These are phyloP conservation scores for Heliconius hermathena DNA, from an alignment of 1,140 invertebrate genomes.

Conservation along the genomic window DNA sequence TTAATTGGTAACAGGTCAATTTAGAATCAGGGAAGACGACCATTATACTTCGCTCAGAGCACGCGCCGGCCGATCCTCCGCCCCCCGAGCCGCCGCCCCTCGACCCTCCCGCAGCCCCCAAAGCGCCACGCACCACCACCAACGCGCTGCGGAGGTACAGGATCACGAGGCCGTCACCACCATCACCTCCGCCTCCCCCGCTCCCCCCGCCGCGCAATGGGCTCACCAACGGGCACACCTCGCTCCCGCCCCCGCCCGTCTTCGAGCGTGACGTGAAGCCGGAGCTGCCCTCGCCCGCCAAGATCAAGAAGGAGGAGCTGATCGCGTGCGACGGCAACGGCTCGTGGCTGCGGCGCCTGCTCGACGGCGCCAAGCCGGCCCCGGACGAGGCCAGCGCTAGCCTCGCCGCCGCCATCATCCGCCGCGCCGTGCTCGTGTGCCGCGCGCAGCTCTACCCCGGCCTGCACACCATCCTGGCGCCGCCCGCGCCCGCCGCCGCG, in stretches of 20 bases:
- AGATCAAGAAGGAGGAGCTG: constrained; percentile 39
- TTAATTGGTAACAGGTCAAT: constrained; percentile 49
- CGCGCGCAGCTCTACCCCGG: constrained; percentile 84
- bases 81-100: constrained; percentile 46
- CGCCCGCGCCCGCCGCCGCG: constrained; percentile 50
- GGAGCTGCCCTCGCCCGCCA: constrained; percentile 29
- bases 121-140: neutral
- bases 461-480: constrained; percentile 84
- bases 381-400: constrained; percentile 40
- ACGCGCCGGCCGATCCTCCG: constrained; percentile 52
- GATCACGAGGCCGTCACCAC: constrained; percentile 11
- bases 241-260: neutral
- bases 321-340: constrained; percentile 9
- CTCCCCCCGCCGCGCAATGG: constrained; percentile 22
- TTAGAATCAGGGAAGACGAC: constrained; percentile 57
- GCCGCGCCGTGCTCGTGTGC: constrained; percentile 65
- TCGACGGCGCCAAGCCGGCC: constrained; percentile 38
- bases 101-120: constrained; percentile 30
- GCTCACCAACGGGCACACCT: constrained; percentile 27
- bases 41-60: constrained; percentile 61
- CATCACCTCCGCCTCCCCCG: neutral
- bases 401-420: constrained; percentile 65
- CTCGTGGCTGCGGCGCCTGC: constrained; percentile 41
- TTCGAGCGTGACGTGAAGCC: neutral
- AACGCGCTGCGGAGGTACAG: constrained; percentile 38